Percentiles rank a stretch among this genome's conserved stretches.
Conservation (phyloP, 2,797 vertebrate genomes). For the Apogon talboti region DNA sequence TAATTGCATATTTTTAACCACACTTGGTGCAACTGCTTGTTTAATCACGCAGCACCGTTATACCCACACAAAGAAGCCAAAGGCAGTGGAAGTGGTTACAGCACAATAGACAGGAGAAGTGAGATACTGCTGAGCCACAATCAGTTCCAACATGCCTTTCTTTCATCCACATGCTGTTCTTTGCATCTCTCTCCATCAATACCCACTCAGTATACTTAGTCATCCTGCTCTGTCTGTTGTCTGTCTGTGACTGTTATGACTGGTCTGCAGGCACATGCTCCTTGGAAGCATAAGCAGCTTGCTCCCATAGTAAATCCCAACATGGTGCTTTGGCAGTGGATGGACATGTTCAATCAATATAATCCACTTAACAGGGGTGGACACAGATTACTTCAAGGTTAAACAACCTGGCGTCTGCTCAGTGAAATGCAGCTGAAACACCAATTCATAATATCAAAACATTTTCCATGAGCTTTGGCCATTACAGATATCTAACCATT, state of each 20-base stretch:
- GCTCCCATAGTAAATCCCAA: slow-evolving; percentile 35
- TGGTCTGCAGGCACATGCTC: slow-evolving; percentile 56
- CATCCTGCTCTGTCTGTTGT: slow-evolving; percentile 27
- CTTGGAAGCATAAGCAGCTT: slow-evolving; percentile 66
- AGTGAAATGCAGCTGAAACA: slow-evolving; percentile 52
- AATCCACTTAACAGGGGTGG: slow-evolving; percentile 71
- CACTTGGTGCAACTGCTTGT: slow-evolving; percentile 7
- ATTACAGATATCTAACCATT: neutral
- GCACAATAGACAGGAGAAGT: slow-evolving; percentile 7
- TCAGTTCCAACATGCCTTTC: slow-evolving; percentile 36
- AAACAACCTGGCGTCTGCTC: slow-evolving; percentile 46
- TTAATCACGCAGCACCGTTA: slow-evolving; percentile 9
- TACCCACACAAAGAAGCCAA: slow-evolving; percentile 24
- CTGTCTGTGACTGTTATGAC: slow-evolving; percentile 23
- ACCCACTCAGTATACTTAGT: slow-evolving; percentile 32
- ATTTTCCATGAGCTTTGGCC: slow-evolving; percentile 25
- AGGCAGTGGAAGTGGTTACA: slow-evolving; percentile 22
- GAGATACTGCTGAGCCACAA: slow-evolving; percentile 34
- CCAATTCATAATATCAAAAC: slow-evolving; percentile 37
- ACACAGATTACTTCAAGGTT: slow-evolving; percentile 73
- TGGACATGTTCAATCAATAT: slow-evolving; percentile 68
- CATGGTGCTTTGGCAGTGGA: slow-evolving; percentile 57
- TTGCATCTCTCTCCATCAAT: slow-evolving; percentile 27
- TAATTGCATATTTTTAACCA: neutral
- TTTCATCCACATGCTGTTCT: slow-evolving; percentile 27